phyloP scores from a whole-genome alignment of 2,113 vertebrate genomes.

The Circaetus gallicus region DNA sequence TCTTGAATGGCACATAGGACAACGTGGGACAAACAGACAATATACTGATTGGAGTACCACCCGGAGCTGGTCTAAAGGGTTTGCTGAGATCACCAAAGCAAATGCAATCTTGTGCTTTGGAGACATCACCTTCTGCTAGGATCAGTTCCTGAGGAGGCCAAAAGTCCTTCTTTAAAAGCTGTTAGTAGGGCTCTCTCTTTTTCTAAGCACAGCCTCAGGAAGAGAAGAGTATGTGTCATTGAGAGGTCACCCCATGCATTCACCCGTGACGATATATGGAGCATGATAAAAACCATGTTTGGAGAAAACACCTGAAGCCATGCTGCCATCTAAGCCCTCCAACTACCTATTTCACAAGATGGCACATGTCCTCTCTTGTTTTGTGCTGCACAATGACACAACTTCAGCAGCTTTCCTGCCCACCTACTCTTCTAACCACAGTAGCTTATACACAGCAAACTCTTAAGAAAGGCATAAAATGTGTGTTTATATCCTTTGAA shows the following conservation, averaged over 20 bases:
- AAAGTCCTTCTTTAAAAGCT: neutral
- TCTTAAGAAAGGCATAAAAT: neutral
- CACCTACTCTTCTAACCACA: neutral
- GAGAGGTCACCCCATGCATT: neutral
- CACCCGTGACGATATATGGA: neutral
- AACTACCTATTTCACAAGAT: neutral
- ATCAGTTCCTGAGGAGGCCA: neutral
- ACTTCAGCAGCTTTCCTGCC: neutral
- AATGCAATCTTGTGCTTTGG: neutral
- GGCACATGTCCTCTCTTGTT: neutral
- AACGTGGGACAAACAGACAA: neutral
- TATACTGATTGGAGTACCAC: accelerated
- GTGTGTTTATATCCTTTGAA: neutral
- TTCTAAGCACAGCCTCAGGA: neutral
- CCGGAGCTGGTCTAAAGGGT: neutral
- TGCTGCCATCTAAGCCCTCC: neutral
- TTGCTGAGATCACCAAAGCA: neutral
- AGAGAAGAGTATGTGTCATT: neutral
- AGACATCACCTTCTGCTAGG: neutral
- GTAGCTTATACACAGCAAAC: neutral
- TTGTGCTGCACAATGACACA: neutral
- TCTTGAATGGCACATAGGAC: no score
- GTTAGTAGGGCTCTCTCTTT: neutral
- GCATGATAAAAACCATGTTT: neutral
- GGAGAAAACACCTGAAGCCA: neutral